A percentile compares a stretch with the other conserved stretches of the same genome.
These are phyloP conservation scores for Bos indicus DNA, from an alignment of 2,113 vertebrate genomes.

Conservation along the genomic window DNA sequence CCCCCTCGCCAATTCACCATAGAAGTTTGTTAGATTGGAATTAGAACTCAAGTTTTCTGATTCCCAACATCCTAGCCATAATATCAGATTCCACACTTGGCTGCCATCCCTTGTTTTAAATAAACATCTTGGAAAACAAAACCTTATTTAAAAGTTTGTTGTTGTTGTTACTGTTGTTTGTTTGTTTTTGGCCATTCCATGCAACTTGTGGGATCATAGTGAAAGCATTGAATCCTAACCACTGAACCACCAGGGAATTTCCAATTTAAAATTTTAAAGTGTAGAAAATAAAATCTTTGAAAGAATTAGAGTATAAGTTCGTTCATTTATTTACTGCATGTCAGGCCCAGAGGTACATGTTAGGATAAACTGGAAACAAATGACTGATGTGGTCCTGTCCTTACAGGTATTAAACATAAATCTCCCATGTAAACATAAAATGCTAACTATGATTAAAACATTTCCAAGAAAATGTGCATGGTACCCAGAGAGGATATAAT, in stretches of 20 bases:
- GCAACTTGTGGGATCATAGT: background rate
- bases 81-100: background rate
- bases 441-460: background rate
- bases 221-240: background rate
- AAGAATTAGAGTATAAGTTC: background rate
- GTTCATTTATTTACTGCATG: background rate
- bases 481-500: background rate
- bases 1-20: background rate
- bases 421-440: background rate
- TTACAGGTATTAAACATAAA: background rate
- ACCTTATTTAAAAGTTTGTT: background rate
- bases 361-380: background rate
- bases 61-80: background rate
- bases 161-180: background rate
- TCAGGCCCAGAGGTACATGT: background rate
- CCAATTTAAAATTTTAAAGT: background rate
- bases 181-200: background rate
- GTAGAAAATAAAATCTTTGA: background rate
- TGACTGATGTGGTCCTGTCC: background rate
- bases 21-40: background rate
- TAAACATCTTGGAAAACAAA: background rate
- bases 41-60: background rate
- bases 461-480: background rate
- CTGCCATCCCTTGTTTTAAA: background rate
- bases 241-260: background rate